Base-by-base conservation (phyloP, 2,113 vertebrate species). In the Leiothrix lutea region DNA sequence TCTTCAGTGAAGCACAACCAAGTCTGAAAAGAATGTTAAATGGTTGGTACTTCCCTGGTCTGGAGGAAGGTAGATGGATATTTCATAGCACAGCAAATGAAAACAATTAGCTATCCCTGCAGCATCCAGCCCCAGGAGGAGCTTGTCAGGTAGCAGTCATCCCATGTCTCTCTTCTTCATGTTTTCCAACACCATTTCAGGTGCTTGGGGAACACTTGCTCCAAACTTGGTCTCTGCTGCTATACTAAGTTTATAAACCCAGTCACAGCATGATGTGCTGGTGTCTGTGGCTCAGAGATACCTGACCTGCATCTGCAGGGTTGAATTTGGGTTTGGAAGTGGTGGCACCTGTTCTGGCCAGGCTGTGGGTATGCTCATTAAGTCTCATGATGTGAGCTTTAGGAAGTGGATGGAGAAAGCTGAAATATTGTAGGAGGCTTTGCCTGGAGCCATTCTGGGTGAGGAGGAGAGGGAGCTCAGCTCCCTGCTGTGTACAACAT, bases 401-500 rank as follows among this genome's bases (percentile, higher is more conserved):
- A 38, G 47, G 20, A 19, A 69, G 35, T 29, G 29, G 11, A 17
- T 66, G 35, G 33, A 54, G 44, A 85, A 64, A 51, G 57, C 35
- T 62, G 36, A 56, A 70, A 57, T 81, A 28, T 12, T 56, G 38
- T 28, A 48, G 23, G 16, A 58, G 29, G 13, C 1, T 87, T 61
- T 81, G 24, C 1, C 0, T 81, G 70, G 35, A 79, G 24, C 51
- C 9, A 2, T 67, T 40, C 14, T 51, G 23, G 18, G 6, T 45
- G 78, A 40, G 40, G 13, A 81, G 45, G 12, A 88, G 19, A 22
- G 62, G n/a, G 33, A 69, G 31, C 19, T 67, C 29, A 56, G 35
- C 48, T 88, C 13, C 54, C 33, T 69, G 53, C n/a, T 40, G 18
- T 1, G 1, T 60, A 29, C 0, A 0, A 5, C 17, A 3, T 7